Conservation (phyloP, 2,797 vertebrate genomes). For the Meda fulgida region DNA sequence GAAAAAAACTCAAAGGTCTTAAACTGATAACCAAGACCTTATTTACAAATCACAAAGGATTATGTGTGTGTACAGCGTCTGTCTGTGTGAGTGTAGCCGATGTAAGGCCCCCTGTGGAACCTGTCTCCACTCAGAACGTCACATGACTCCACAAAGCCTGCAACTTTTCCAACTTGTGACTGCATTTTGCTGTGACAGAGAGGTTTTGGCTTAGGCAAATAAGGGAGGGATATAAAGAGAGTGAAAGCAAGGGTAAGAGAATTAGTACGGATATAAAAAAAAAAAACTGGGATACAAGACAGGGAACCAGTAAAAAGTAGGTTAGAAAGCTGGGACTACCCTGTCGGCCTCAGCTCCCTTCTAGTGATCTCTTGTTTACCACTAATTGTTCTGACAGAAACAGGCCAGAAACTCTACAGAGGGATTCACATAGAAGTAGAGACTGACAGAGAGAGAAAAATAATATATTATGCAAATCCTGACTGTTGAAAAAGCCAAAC, state of each 20-base stretch:
- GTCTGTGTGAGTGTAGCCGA: constrained; percentile 30
- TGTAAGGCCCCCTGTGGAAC: constrained; percentile 13
- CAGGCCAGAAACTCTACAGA: constrained; percentile 31
- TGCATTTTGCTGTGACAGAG: constrained; percentile 4
- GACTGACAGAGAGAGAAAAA: neutral
- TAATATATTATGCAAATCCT: constrained; percentile 39
- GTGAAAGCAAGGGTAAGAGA: neutral
- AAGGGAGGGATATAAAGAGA: constrained; percentile 5
- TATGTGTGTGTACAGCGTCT: constrained; percentile 31
- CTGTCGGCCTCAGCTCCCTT: constrained; percentile 6
- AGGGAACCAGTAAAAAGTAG: constrained; percentile 20
- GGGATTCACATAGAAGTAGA: constrained; percentile 5
- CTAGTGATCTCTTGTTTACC: constrained; percentile 49
- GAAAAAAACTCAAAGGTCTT: constrained; percentile 20
- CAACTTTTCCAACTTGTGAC: constrained; percentile 36
- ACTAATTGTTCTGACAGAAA: constrained; percentile 58
- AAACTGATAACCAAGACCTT: constrained; percentile 41
- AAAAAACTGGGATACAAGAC: neutral
- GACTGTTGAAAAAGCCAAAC: constrained; percentile 6
- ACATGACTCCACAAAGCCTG: constrained; percentile 43
- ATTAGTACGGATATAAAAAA: neutral
- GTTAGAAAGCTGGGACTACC: neutral
- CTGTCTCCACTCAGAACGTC: constrained; percentile 30
- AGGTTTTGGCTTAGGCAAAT: constrained; percentile 7
- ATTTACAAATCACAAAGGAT: constrained; percentile 50